Evolutionary conservation across 2,888 invertebrate species (phyloP), one percentile per base, ranked within the genome.

Genomic region (Gymnoscelis rufifasciata): DNA sequence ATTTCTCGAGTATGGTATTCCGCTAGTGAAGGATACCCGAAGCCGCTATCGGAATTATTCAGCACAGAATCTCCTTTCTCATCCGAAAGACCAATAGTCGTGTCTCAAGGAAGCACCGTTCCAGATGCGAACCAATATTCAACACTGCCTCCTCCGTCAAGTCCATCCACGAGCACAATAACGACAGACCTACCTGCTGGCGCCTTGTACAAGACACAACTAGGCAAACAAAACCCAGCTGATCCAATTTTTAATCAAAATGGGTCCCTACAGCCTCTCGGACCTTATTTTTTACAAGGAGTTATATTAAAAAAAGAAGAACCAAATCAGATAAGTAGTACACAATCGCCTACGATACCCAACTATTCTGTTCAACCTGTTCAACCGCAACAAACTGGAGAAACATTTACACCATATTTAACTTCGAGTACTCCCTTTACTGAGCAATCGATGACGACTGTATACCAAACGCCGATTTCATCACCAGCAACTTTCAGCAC

Each of bases 1-100:
- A 44, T 65, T 51, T 68, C 74, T 53, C 78, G 76, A 60, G n/a
- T n/a, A n/a, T 88, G 87, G 87, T 84, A 78, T 64, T 74, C 83
- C 30, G 84, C 84, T 30, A 83, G 71, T 56, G 80, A 86, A 47
- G 75, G 70, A 44, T 83, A 71, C 52, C 77, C 83, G 24, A 82
- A 79, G 59, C 71, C 86, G 7, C 68, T 87, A 35, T 71, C 82
- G 11, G 84, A 86, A 54, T 63, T 87, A 56, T 87, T 88, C 60
- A 66, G 84, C 8, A 78, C 79, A 7, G 75, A 72, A 43, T 41
- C 68, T 6, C 54, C 73, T 1, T 79, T 79, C 51, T 73, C 81
- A 23, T 55, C 77, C 38, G 62, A 66, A 26, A 74, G 75, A 46
- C 78, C 81, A 6, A 75, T 82, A 24, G 50, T 71, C 12, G 64